Percentiles rank a stretch among this genome's conserved stretches.
phyloP scores from a whole-genome alignment of 2,888 invertebrate species.

The Cryptus armator region DNA sequence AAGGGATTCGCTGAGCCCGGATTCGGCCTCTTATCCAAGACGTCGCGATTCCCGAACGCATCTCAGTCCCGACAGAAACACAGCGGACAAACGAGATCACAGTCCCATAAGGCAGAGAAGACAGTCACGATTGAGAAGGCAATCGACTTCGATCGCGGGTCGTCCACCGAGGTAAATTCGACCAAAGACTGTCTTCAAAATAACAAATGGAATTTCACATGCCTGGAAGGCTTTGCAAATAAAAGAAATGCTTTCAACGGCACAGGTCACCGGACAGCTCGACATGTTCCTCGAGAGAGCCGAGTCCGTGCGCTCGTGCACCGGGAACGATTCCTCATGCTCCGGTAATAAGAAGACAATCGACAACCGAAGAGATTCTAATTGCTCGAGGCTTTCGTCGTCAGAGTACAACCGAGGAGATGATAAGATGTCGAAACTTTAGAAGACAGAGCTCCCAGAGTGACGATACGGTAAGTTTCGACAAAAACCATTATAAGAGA shows the following conservation, averaged over 20 bases:
- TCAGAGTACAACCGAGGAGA: slow-evolving; percentile 96
- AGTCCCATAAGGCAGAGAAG: slow-evolving; percentile 91
- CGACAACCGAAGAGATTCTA: slow-evolving; percentile 96
- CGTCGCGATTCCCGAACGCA: slow-evolving; percentile 92
- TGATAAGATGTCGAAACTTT: slow-evolving; percentile 96
- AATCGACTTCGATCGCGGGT: slow-evolving; percentile 92
- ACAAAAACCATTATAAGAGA: background rate
- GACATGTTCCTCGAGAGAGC: slow-evolving; percentile 94
- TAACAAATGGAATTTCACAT: background rate
- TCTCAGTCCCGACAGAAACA: slow-evolving; percentile 92
- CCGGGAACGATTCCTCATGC: slow-evolving; percentile 82
- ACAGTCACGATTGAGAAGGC: slow-evolving; percentile 89
- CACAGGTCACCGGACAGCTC: slow-evolving; percentile 86
- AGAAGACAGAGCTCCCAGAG: slow-evolving; percentile 96
- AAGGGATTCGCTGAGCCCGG: slow-evolving; percentile 95
- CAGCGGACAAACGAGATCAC: slow-evolving; percentile 88
- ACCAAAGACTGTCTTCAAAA: background rate
- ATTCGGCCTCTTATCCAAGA: slow-evolving; percentile 91
- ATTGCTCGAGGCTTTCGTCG: slow-evolving; percentile 95
- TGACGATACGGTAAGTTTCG: slow-evolving; percentile 87
- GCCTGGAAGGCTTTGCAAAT: background rate
- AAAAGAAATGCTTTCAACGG: slow-evolving; percentile 37
- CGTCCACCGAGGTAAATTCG: slow-evolving; percentile 84
- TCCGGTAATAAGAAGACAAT: slow-evolving; percentile 93
- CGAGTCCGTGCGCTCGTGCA: slow-evolving; percentile 91